Conservation (phyloP, 2,113 vertebrate species). For the Deroptyus accipitrinus region DNA sequence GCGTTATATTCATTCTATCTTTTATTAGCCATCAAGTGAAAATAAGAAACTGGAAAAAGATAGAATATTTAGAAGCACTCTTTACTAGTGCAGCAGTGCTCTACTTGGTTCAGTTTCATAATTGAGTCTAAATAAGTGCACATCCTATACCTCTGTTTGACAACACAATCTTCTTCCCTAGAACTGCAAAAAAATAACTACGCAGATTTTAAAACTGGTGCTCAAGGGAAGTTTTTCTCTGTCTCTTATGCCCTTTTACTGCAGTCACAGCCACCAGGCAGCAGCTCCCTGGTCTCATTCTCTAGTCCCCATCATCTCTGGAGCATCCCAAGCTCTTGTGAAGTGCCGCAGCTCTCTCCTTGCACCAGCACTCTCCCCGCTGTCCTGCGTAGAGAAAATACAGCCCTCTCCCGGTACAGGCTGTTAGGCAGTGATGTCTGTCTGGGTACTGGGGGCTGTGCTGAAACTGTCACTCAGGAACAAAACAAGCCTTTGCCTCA, state of each 20-base stretch:
- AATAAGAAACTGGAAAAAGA: not conserved
- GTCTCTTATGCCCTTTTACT: not conserved
- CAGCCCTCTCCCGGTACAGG: not conserved
- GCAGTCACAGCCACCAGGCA: not conserved
- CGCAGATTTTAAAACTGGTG: not conserved
- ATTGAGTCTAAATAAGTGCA: fast-evolving
- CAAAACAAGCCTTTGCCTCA: not conserved
- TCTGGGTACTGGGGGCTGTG: too few relatives aligned
- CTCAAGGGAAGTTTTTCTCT: too few relatives aligned
- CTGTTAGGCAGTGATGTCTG: fast-evolving
- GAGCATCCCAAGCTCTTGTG: not conserved
- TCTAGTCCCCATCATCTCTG: too few relatives aligned
- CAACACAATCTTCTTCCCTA: not conserved
- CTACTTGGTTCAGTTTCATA: not conserved
- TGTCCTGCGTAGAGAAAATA: too few relatives aligned
- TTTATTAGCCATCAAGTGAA: not conserved
- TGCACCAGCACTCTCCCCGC: not conserved
- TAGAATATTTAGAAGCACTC: not conserved
- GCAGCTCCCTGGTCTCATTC: not conserved
- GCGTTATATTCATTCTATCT: too few relatives aligned
- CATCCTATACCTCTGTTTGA: not conserved
- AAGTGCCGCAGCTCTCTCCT: not conserved
- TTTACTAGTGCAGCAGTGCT: not conserved
- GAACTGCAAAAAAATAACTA: not conserved
- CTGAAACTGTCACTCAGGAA: not conserved